phyloP scores from a whole-genome alignment of 2,113 vertebrate genomes.

The Cyprinus carpio region DNA sequence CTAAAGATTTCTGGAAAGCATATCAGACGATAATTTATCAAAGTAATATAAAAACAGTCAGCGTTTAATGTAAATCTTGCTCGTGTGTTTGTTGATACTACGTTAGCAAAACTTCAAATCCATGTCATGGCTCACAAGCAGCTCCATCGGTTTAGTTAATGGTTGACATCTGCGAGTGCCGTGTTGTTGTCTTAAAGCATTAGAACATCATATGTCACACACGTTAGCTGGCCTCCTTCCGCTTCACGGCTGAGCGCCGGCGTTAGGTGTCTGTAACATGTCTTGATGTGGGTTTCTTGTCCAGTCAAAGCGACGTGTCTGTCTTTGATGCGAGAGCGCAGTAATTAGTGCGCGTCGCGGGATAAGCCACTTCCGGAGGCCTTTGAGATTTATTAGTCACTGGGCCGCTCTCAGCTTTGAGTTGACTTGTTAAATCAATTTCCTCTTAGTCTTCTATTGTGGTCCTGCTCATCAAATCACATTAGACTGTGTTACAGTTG shows the following conservation, averaged over 20 bases:
- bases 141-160: conserved; percentile 7
- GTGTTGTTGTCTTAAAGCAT: conserved; percentile 18
- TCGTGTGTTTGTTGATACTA: not conserved
- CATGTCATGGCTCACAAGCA: not conserved
- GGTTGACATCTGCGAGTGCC: conserved; percentile 5
- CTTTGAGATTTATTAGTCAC: conserved; percentile 54
- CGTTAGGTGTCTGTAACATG: conserved; percentile 34
- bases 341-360: conserved; percentile 52
- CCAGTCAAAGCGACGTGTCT: conserved; percentile 46
- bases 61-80: not conserved
- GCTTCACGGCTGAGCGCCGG: not conserved
- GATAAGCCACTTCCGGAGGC: conserved; percentile 56
- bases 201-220: conserved; percentile 24
- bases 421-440: conserved; percentile 57
- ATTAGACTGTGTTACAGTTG: conserved; percentile 41
- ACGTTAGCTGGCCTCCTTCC: conserved; percentile 28
- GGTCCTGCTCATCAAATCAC: conserved; percentile 46
- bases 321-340: conserved; percentile 52
- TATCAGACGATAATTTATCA: not conserved
- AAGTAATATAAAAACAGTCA: not conserved
- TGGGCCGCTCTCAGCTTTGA: conserved; percentile 48
- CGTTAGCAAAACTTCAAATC: conserved; percentile 9
- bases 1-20: not conserved
- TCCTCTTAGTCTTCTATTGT: conserved; percentile 41
- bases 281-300: conserved; percentile 50